phyloP scores from a whole-genome alignment of 1,140 invertebrate genomes.

The Agrypnia vestita region DNA sequence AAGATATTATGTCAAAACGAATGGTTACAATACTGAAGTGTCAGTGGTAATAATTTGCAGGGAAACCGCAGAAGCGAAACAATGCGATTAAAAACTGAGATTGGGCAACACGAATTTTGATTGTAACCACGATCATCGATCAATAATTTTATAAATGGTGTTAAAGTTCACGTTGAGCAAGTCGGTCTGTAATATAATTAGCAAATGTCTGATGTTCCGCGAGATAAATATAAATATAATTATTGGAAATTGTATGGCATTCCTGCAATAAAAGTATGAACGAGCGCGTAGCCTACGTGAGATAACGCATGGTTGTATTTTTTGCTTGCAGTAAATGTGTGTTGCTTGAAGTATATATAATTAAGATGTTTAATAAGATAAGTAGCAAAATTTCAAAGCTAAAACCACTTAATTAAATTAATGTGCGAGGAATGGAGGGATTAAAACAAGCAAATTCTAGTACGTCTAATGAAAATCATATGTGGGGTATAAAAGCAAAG shows the following conservation, averaged over 20 bases:
- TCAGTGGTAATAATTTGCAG: background rate
- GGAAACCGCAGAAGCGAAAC: background rate
- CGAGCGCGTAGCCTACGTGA: too few relatives aligned
- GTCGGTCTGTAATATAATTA: background rate
- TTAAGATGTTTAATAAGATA: too few relatives aligned
- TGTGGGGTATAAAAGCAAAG: too few relatives aligned
- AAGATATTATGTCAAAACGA: too few relatives aligned
- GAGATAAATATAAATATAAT: background rate
- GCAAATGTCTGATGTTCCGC: constrained; percentile 3
- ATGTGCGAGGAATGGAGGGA: too few relatives aligned
- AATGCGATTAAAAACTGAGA: background rate
- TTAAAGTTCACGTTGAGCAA: background rate
- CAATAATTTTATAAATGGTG: background rate
- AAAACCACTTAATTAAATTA: background rate
- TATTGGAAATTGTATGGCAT: background rate
- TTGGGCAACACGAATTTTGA: background rate
- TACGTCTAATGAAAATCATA: too few relatives aligned
- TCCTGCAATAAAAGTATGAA: too few relatives aligned
- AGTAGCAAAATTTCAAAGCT: background rate
- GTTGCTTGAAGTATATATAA: too few relatives aligned
- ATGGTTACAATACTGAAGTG: background rate
- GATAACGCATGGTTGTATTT: too few relatives aligned
- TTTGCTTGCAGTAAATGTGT: too few relatives aligned
- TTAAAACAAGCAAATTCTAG: too few relatives aligned
- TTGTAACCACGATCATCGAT: background rate